Conservation (phyloP, 2,888 invertebrate species). For the Allacma fusca region DNA sequence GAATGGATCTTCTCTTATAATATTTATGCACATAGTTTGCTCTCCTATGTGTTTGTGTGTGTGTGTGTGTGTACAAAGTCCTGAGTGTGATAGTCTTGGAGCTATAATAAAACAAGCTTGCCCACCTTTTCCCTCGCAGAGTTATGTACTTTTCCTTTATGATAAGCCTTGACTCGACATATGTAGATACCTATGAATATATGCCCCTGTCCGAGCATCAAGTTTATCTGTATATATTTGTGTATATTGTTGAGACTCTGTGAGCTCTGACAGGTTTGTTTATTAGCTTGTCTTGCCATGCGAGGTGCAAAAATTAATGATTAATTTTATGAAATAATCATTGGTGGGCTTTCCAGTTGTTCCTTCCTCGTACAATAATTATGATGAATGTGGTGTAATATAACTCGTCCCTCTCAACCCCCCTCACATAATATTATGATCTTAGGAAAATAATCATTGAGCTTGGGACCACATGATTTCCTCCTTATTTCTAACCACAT, state of each 20-base stretch:
- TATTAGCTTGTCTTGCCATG: constrained; percentile 48
- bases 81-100: background rate
- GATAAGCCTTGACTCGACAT: too few species aligned
- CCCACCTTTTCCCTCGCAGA: constrained; percentile 21
- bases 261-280: constrained; percentile 43
- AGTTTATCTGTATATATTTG: too few species aligned
- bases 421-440: constrained; percentile 22
- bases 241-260: too few species aligned
- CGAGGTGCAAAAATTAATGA: constrained; percentile 53
- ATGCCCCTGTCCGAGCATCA: too few species aligned
- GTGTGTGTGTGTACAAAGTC: background rate
- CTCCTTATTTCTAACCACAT: background rate
- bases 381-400: constrained; percentile 38
- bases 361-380: constrained; percentile 40
- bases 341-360: constrained; percentile 43
- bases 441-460: background rate
- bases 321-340: constrained; percentile 51
- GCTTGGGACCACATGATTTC: background rate
- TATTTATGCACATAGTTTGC: background rate
- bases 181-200: too few species aligned
- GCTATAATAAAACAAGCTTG: constrained; percentile 21
- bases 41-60: too few species aligned
- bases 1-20: constrained; percentile 3
- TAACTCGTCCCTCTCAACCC: background rate
- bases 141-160: background rate